Evolutionary conservation across 2,888 invertebrate genomes (phyloP), one percentile per base, ranked within the genome.

Genomic region (Helicoverpa assulta): DNA sequence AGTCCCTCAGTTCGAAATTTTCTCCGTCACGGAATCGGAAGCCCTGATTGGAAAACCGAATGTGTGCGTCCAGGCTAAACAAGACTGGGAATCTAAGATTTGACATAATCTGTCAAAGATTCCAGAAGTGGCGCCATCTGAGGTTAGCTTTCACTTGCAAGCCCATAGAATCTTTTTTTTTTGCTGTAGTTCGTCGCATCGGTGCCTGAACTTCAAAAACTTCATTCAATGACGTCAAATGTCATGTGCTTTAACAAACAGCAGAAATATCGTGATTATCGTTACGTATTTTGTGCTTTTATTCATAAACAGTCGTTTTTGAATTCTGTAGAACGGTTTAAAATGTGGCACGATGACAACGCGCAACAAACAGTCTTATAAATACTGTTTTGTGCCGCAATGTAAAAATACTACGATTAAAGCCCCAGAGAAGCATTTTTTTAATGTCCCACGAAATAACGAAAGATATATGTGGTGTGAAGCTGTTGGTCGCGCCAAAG

Each of bases 201-300:
- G 26, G 26, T 26, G 26, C 26, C 26, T 26, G 26, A 26, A 26
- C 26, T 26, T 26, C 26, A 47, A 16, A 47, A n/a, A 16, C 6
- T n/a, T 47, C n/a, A 47, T n/a, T n/a, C 5, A n/a, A 47, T 47
- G 47, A 47, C 47, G n/a, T 47, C 47, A 47, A 47, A 47, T 47
- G 47, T 47, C 47, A 47, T 47, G 10, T 40, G 14, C 40, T 40
- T 1, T 4, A 47, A 2, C 16, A 47, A 47, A 12, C 47, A n/a
- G n/a, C 33, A 33, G 8, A 26, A 26, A 10, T 16, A 43, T 43
- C 10, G 43, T 43, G 16, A 4, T 43, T 43, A 40, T 43, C 43
- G 4, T 43, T 47, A n/a, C 47, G 47, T 47, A 47, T 47, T 47
- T 47, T 16, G 6, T 47, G 6, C 7, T n/a, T 47, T 47, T n/a